Evolutionary conservation across 2,113 vertebrate genomes (phyloP), one percentile per base, ranked within the genome.

Genomic region (Ornithorhynchus anatinus): DNA sequence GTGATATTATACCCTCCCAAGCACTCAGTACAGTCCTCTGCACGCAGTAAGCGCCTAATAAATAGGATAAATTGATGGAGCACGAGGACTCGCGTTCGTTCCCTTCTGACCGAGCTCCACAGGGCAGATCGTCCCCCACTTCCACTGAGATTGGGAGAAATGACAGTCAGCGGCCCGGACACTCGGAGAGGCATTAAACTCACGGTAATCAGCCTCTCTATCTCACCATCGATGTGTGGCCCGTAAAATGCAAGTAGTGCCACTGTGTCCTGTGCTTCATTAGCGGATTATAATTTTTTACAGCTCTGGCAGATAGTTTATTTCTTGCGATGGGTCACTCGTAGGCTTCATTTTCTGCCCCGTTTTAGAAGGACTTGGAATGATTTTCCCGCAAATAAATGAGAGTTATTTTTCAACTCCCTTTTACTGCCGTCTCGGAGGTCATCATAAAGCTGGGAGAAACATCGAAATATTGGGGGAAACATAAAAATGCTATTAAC

Each of bases 121-220:
- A 63, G 39, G 61, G 71, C 50, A 68, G 53, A 56, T 32, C 29
- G 60, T 75, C 45, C 32, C 32, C n/a, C n/a, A n/a, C n/a, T n/a
- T n/a, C 59, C 2, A 11, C 75, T 79, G 75, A 71, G 73, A 71
- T 40, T 56, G 38, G 86, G 84, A 83, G 84, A 88, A 83, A 86
- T 72, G 60, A 14, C 51, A 71, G 77, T 58, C 72, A 79, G 62
- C 64, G 85, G 17, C 50, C 2, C 45, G 47, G 39, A 48, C 16
- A 75, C 74, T 76, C 80, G 72, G 74, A 75, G 48, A 79, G 51
- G 39, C 59, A 62, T 63, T 67, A 84, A 80, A 65, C 57, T 79
- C 40, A 68, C 62, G 74, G 22, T 59, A 86, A 85, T 86, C 82
- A 80, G 67, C 35, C 15, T 66, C 58, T 84, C 80, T 82, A 70